Conservation (phyloP, 1,140 invertebrate genomes). For the Anadara kagoshimensis region DNA sequence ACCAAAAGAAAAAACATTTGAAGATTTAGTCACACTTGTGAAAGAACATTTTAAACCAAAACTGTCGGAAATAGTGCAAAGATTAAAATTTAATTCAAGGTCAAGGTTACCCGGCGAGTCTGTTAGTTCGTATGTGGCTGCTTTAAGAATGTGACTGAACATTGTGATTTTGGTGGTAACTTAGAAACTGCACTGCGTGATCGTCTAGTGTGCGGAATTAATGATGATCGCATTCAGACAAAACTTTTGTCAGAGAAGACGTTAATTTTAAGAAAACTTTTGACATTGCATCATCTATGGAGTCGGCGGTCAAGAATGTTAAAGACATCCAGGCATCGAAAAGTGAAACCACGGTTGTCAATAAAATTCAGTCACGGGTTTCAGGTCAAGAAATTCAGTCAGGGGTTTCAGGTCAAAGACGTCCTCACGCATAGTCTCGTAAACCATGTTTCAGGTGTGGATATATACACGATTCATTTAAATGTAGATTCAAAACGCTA, state of each 20-base stretch:
- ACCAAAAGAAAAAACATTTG: conserved; percentile 5
- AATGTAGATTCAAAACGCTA: conserved; percentile 30
- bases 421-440: not conserved
- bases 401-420: not conserved
- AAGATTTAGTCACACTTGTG: conserved; percentile 7
- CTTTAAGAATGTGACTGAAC: conserved; percentile 32
- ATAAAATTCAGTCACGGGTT: not conserved
- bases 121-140: conserved; percentile 27
- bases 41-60: conserved; percentile 11
- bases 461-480: conserved; percentile 6
- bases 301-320: conserved; percentile 34
- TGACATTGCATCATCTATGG: conserved; percentile 41
- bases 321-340: conserved; percentile 17
- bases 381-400: not conserved
- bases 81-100: conserved; percentile 27
- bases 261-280: conserved; percentile 36
- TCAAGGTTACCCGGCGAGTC: not conserved
- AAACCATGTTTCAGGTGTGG: conserved; percentile 19
- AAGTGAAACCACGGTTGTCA: conserved; percentile 4
- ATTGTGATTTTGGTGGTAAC: conserved; percentile 39
- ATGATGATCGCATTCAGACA: conserved; percentile 34
- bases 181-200: conserved; percentile 43
- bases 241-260: conserved; percentile 33
- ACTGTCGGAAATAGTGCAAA: conserved; percentile 24
- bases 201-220: conserved; percentile 44